Conservation (phyloP, 2,888 invertebrate species). For the Cantharis rustica region DNA sequence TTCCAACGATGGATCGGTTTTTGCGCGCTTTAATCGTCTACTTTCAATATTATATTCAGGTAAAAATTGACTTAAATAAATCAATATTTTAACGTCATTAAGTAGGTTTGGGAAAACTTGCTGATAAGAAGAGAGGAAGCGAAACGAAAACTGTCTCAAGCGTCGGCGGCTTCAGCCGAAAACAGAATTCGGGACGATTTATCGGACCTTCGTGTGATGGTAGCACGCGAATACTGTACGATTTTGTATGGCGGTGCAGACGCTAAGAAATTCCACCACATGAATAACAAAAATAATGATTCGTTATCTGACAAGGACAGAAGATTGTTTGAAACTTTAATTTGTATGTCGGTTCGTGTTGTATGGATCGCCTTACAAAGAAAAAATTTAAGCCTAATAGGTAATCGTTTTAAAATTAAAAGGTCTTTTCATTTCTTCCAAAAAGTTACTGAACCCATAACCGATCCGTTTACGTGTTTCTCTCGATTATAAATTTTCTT, state of each 20-base stretch:
- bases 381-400: constrained; percentile 64
- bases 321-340: constrained; percentile 63
- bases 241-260: constrained; percentile 63
- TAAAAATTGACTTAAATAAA: constrained; percentile 35
- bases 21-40: constrained; percentile 67
- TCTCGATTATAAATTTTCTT: not conserved
- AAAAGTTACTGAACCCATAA: too few relatives aligned
- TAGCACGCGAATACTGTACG: constrained; percentile 65
- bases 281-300: constrained; percentile 61
- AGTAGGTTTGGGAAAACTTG: constrained; percentile 64
- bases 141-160: constrained; percentile 61
- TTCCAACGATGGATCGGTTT: constrained; percentile 65
- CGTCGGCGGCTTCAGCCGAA: constrained; percentile 58
- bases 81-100: constrained; percentile 42
- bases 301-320: constrained; percentile 69
- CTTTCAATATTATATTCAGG: constrained; percentile 67
- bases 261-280: constrained; percentile 63
- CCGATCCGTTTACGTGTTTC: not conserved
- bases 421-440: too few relatives aligned
- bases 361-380: constrained; percentile 68
- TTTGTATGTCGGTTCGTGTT: constrained; percentile 64
- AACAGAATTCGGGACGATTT: constrained; percentile 61
- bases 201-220: constrained; percentile 62
- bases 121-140: constrained; percentile 59
- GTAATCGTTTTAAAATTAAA: constrained; percentile 47